Evolutionary conservation across 2,888 invertebrate species (phyloP).

Genomic region (Agonum fuliginosum): DNA sequence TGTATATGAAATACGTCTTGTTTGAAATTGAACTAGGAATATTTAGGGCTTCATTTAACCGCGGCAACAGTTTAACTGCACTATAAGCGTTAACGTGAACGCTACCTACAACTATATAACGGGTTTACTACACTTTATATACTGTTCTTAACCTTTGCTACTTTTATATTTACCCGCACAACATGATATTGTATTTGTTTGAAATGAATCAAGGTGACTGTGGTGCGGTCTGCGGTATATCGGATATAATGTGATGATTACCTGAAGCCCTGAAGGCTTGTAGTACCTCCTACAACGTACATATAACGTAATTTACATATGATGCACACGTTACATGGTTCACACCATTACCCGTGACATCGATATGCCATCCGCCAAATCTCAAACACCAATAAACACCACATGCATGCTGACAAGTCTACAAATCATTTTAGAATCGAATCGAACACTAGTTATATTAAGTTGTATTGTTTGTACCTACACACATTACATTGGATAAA

Average conservation of each 20-base stretch:
- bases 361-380: background rate
- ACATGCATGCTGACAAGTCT: too few species aligned
- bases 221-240: too few species aligned
- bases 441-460: too few species aligned
- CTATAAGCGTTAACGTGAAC: too few species aligned
- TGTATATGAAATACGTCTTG: background rate
- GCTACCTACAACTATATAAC: background rate
- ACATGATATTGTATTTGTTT: too few species aligned
- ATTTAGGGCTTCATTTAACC: constrained; percentile 21
- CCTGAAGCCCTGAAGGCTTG: background rate
- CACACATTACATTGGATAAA: too few species aligned
- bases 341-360: constrained; percentile 1
- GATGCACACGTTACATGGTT: background rate
- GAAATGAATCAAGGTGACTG: too few species aligned
- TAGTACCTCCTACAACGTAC: background rate
- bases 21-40: constrained; percentile 17
- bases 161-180: background rate
- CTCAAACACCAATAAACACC: background rate
- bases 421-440: too few species aligned
- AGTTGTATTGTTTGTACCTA: too few species aligned
- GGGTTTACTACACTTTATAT: background rate
- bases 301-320: background rate
- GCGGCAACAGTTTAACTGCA: too few species aligned
- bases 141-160: background rate
- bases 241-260: too few species aligned